phyloP scores from a whole-genome alignment of 2,113 vertebrate genomes.

The Aldabrachelys gigantea region DNA sequence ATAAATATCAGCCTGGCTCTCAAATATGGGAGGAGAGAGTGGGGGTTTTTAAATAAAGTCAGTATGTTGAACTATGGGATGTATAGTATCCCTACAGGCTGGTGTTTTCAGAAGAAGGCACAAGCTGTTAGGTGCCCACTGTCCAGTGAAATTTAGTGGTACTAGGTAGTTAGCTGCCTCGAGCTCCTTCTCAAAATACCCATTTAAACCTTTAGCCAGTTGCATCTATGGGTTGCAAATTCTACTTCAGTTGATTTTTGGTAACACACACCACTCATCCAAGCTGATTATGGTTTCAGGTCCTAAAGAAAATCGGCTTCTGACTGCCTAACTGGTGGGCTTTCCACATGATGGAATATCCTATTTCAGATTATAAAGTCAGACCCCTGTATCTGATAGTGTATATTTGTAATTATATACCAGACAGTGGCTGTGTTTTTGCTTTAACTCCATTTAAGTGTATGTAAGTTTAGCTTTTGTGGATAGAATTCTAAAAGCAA shows the following conservation, averaged over 20 bases:
- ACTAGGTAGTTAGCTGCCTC: background rate
- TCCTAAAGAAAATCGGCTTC: constrained; percentile 29
- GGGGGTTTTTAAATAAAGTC: background rate
- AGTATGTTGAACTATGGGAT: background rate
- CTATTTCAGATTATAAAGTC: background rate
- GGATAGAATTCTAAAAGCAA: background rate
- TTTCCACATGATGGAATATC: background rate
- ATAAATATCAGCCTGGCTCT: too few relatives aligned
- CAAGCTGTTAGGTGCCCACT: background rate
- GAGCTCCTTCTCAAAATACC: constrained; percentile 26
- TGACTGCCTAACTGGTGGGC: background rate
- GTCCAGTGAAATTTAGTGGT: constrained; percentile 18
- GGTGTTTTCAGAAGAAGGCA: constrained; percentile 17
- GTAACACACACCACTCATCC: background rate
- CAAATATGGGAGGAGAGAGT: too few relatives aligned
- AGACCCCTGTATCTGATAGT: background rate
- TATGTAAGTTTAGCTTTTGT: background rate
- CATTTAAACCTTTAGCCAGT: background rate
- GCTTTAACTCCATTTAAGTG: background rate
- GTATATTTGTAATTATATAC: background rate
- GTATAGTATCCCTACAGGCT: background rate
- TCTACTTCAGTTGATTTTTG: too few relatives aligned
- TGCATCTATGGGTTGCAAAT: constrained; percentile 15
- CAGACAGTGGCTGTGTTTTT: background rate
- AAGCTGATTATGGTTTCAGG: constrained; percentile 21